Base-by-base conservation (phyloP, 2,888 invertebrate species). In the Mythimna loreyi region DNA sequence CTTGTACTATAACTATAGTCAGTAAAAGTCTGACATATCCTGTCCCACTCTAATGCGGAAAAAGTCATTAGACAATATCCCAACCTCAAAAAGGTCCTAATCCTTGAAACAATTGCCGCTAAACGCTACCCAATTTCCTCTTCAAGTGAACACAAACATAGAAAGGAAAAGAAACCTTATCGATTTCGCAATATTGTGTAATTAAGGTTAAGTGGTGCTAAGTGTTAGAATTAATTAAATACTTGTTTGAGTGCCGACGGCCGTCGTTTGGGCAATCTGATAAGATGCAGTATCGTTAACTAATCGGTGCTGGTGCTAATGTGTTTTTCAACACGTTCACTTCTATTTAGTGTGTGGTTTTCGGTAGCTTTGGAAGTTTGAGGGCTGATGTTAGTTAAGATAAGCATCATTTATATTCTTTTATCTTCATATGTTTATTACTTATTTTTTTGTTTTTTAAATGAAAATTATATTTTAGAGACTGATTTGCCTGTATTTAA, bases 141-240 rank as follows among this genome's bases (percentile, higher is more conserved):
- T 53, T 19, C 23, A 8, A 11, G 2, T 8, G 3, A 62, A 63
- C 11, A 9, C 49, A 64, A 67, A 67, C 36, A 65, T 62, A 50
- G 21, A 40, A 25, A 56, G 21, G 23, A 45, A 74, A 75, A 43
- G 23, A 65, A 70, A 19, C 59, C 40, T 61, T 80, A 72, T 61
- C 66, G 63, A 71, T 78, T 67, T 63, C 33, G 21, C 58, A 72
- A 68, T 73, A 68, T 62, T 55, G 36, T 62, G 66, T 64, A 61
- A 70, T 81, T 81, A 66, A 64, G 36, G 55, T 33, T 49, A 78
- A 81, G 67, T 71, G 65, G 60, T 2, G 16, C 28, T 13, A 67
- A 57, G 57, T 66, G 57, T 66, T 66, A 16, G 33, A 62, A 66
- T 78, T 71, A 81, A 74, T 79, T 81, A 81, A 73, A 59, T 73